Conservation (phyloP, 2,888 invertebrate species). For the Dysmachus trigonus region DNA sequence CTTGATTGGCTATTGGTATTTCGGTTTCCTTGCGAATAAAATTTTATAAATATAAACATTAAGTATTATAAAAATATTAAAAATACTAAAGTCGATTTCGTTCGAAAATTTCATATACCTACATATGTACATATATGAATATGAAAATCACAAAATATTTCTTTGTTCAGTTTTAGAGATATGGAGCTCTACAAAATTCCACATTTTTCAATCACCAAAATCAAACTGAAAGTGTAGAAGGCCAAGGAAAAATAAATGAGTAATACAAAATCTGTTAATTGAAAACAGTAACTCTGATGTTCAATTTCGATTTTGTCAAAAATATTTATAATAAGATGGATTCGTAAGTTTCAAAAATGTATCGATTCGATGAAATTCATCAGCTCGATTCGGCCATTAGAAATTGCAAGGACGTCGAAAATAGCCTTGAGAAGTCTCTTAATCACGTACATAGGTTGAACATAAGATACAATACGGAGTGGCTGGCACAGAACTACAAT, state of each 20-base stretch:
- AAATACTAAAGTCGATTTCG: no score
- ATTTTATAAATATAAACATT: no score
- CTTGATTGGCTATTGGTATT: no score
- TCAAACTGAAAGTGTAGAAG: background rate
- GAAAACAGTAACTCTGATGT: background rate
- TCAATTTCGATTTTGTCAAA: background rate
- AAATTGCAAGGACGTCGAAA: conserved; percentile 46
- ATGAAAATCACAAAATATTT: no score
- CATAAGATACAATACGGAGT: conserved; percentile 43
- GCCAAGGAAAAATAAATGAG: background rate
- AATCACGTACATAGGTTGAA: conserved; percentile 44
- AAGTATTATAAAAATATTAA: no score
- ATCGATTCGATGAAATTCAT: conserved; percentile 26
- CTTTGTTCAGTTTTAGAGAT: background rate
- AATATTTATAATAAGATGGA: background rate
- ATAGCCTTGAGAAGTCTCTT: conserved; percentile 41
- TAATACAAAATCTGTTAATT: background rate
- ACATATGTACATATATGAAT: no score
- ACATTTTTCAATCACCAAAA: background rate
- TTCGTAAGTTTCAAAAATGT: background rate
- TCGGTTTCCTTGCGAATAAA: no score
- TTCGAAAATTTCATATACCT: no score
- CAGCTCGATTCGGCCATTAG: conserved; percentile 43
- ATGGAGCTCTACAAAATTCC: no score
- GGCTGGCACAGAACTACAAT: conserved; percentile 39